These are phyloP conservation scores for Valencia hispanica DNA, from an alignment of 2,797 vertebrate species.

Conservation along the genomic window DNA sequence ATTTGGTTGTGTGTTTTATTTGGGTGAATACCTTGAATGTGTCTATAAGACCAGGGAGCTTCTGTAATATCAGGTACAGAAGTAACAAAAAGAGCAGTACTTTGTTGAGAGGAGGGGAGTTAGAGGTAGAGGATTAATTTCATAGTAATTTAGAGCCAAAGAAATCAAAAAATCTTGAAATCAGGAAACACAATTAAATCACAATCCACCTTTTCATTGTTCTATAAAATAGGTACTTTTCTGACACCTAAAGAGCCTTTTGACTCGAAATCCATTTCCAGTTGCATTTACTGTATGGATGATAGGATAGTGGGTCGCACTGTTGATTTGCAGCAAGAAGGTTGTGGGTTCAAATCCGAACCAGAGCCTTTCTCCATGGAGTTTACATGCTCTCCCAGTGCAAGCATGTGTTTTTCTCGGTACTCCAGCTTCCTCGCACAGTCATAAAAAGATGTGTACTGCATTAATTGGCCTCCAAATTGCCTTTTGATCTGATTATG, in stretches of 20 bases:
- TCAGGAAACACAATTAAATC: neutral
- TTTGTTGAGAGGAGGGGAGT: neutral
- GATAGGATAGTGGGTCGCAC: neutral
- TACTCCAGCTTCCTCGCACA: neutral
- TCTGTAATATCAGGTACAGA: neutral
- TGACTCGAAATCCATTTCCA: too few species aligned
- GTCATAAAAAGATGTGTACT: neutral
- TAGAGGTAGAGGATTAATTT: neutral
- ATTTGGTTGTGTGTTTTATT: neutral
- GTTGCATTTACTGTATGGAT: neutral
- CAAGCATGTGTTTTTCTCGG: neutral
- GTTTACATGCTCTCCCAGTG: neutral
- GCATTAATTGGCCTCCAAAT: neutral
- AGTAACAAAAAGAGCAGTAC: neutral
- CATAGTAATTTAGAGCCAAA: neutral
- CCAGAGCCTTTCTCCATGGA: neutral
- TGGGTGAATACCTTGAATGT: neutral
- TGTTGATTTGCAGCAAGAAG: neutral
- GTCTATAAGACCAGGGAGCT: neutral
- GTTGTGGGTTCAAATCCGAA: neutral
- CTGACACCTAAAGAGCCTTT: too few species aligned
- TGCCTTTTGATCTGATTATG: neutral
- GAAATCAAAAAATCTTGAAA: neutral
- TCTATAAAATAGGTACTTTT: neutral
- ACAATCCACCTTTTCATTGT: neutral